These are phyloP conservation scores for Herminia tarsipennalis DNA, from an alignment of 2,888 invertebrate genomes.

Conservation along the genomic window DNA sequence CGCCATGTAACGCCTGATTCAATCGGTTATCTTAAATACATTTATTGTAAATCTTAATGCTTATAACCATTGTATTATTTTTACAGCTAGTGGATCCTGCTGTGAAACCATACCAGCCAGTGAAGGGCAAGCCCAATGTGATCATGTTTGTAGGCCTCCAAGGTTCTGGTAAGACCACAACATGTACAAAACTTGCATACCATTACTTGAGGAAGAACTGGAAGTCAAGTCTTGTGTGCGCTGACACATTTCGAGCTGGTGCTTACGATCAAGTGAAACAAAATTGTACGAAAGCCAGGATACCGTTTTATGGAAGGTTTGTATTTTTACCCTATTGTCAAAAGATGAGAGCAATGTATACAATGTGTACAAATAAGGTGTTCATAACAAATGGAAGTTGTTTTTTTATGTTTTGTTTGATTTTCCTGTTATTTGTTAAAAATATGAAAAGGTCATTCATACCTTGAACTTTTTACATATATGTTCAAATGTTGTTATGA, in stretches of 20 bases:
- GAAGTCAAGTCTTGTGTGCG: conserved; percentile 99
- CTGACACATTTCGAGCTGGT: conserved; percentile 99
- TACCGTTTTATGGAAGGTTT: conserved; percentile 99
- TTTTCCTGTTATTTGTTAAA: too few relatives aligned
- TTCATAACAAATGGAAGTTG: too few relatives aligned
- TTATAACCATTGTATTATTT: not conserved
- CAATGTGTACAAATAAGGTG: too few relatives aligned
- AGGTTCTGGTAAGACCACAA: conserved; percentile 99
- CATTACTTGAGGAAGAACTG: conserved; percentile 99
- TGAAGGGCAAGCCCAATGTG: conserved; percentile 97
- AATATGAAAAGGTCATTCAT: too few relatives aligned
- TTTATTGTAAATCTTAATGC: not conserved
- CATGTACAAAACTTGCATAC: conserved; percentile 99
- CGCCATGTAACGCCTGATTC: too few relatives aligned
- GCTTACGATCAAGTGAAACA: conserved; percentile 99
- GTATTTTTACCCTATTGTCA: too few relatives aligned
- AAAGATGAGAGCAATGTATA: too few relatives aligned
- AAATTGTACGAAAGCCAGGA: conserved; percentile 99
- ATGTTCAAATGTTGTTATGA: too few relatives aligned
- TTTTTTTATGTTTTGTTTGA: too few relatives aligned
- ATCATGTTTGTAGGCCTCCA: conserved; percentile 99
- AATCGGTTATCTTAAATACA: not conserved
- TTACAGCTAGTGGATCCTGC: conserved; percentile 97
- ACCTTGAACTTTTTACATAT: too few relatives aligned
- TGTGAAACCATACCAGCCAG: conserved; percentile 97